Evolutionary conservation across 1,140 invertebrate species (phyloP), one percentile per base, ranked within the genome.

Genomic region (Apis cerana): DNA sequence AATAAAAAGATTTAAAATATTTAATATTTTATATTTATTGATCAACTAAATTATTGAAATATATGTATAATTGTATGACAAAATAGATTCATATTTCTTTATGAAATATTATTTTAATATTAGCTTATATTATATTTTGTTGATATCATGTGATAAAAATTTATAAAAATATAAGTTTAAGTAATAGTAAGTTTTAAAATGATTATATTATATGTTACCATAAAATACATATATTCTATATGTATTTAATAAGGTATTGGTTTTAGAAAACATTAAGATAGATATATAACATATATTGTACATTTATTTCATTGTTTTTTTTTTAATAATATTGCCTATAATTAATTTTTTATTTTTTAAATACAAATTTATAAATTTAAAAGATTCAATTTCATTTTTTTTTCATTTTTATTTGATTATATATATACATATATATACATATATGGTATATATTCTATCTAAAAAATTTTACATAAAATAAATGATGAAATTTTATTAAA

Each of bases 141-240:
- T 4, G 11, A 65, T 59, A 17, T 67, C 72, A 43, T 80, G 33
- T 21, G 48, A 79, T 59, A 17, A n/a, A n/a, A 70, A 17, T 59
- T 1, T 77, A 56, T 43, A 67, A 54, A 65, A n/a, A 65, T 65
- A n/a, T 56, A 67, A 67, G 12, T n/a, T n/a, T n/a, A n/a, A n/a
- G n/a, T n/a, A n/a, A n/a, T 65, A 10, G 33, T 43, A 43, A 43
- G 5, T 17, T 19, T 64, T 1, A 59, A 10, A 17, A 21, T 69
- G 7, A 54, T 33, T 75, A 43, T n/a, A 68, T 75, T 83, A 69
- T 54, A 69, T 7, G 33, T 43, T 56, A 62, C 1, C 61, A 76
- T 15, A 33, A n/a, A n/a, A n/a, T n/a, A n/a, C n/a, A 48, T 17
- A 64, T 33, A 56, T n/a, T 15, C 15, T 61, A n/a, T 19, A 61